A percentile compares a stretch with the other conserved stretches of the same genome.
Evolutionary conservation across 2,888 invertebrate species (phyloP).

Genomic region (Phytoseiulus persimilis): DNA sequence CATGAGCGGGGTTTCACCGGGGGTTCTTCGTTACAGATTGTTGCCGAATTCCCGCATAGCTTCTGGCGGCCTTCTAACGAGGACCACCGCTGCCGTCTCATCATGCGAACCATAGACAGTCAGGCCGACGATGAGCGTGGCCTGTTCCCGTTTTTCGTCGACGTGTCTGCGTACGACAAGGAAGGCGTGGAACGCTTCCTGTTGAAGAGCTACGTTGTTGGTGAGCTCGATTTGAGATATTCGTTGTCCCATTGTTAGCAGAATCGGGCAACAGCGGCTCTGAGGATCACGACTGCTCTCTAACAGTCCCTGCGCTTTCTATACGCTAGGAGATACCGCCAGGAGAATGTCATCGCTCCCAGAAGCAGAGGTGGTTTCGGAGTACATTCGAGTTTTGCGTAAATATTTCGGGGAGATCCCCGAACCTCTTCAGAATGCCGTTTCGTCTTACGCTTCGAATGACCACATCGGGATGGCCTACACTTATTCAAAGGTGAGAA

Average conservation of each 20-base stretch:
- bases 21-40: not conserved
- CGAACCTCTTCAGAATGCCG: slow-evolving; percentile 6
- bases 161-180: slow-evolving; percentile 19
- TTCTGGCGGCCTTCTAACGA: slow-evolving; percentile 28
- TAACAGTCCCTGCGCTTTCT: not conserved
- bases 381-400: not conserved
- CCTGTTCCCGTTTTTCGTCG: slow-evolving; percentile 19
- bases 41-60: slow-evolving; percentile 29
- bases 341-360: not conserved
- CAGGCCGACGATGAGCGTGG: slow-evolving; percentile 11
- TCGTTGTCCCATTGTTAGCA: not conserved
- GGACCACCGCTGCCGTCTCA: slow-evolving; percentile 12
- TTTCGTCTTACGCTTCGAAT: not conserved
- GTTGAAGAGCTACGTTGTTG: slow-evolving; percentile 17
- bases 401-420: slow-evolving; percentile 31
- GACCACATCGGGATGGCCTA: slow-evolving; percentile 33
- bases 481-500: slow-evolving; percentile 15
- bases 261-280: not conserved
- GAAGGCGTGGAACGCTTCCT: slow-evolving; percentile 24
- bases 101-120: slow-evolving; percentile 14
- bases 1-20: too few species aligned
- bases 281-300: not conserved
- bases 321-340: not conserved
- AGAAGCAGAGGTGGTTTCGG: not conserved
- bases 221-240: not conserved